Evolutionary conservation across 2,888 invertebrate genomes (phyloP), one percentile per base, ranked within the genome.

Genomic region (Pyrochroa serraticornis): DNA sequence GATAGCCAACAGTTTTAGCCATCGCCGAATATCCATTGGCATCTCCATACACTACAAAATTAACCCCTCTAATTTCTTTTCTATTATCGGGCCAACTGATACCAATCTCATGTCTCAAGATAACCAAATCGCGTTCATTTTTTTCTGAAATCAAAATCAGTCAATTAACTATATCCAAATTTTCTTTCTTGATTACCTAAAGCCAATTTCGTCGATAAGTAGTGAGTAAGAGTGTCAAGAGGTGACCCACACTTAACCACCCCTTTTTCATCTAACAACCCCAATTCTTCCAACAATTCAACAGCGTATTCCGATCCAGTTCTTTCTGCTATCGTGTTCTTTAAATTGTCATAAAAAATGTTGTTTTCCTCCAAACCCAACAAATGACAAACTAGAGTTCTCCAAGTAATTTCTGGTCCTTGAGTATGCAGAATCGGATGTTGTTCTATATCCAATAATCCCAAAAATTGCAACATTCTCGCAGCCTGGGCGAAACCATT

Each of bases 381-480:
- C 39, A 95, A 81, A 70, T 90, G 90, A 72, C 94, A 94, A 37
- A 97, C 86, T 50, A 97, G 84, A 33, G 72, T 75, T 80, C 93
- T 92, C 99, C 99, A 99, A 7, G 97, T 96, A 31, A 97, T 88
- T 62, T 94, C 94, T 0, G 98, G 98, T 38, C 98, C 98, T 74
- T 91, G 91, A 0, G 92, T 92, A 77, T 99, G 98, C n/a, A 99
- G 83, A 69, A 89, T 86, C 0, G 97, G 91, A 79, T 95, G 92
- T 1, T 90, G 89, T 69, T 90, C 90, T 0, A 90, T 86, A 75
- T 94, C 93, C 43, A 98, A 86, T 0, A 98, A 82, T 0, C 97
- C 97, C 52, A 97, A 82, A 46, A 91, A 83, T 74, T 96, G 92
- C 75, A 99, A 84, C 1, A 92, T 92, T 67, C 90, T 88, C 71